These are phyloP conservation scores for Phenganax marumi DNA, from an alignment of 92 coral and sea anemone genomes.

Conservation along the genomic window DNA sequence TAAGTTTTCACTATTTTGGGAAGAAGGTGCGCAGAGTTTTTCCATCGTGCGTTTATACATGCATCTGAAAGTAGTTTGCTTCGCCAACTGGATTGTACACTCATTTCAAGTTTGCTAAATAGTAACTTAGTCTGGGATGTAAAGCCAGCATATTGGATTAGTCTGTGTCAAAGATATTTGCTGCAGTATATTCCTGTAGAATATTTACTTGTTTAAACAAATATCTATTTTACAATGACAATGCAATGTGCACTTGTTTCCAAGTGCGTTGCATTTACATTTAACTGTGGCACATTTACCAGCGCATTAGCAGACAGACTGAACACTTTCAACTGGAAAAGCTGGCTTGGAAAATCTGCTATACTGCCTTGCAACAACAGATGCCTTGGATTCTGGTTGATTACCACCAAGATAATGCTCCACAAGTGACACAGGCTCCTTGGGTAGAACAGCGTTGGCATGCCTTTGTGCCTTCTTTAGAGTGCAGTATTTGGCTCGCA, in stretches of 20 bases:
- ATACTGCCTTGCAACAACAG: neutral
- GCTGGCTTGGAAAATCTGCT: conserved; percentile 7
- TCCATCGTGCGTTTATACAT: conserved; percentile 1
- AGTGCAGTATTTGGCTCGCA: neutral
- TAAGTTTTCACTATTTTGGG: neutral
- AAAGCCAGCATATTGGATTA: too few relatives aligned
- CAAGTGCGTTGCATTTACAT: neutral
- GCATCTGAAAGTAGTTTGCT: neutral
- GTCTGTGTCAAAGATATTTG: too few relatives aligned
- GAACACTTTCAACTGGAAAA: neutral
- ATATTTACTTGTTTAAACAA: neutral
- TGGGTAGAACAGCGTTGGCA: neutral
- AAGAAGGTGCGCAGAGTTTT: neutral
- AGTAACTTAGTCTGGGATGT: neutral
- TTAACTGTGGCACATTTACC: neutral
- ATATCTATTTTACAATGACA: neutral
- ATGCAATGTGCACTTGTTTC: neutral
- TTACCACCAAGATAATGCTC: conserved; percentile 1
- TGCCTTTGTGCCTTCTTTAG: neutral
- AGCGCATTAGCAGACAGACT: neutral
- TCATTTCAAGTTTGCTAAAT: neutral
- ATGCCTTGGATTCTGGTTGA: conserved; percentile 1
- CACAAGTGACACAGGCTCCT: neutral
- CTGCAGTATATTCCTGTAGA: too few relatives aligned
- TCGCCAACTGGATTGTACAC: neutral